A percentile compares a stretch with the other conserved stretches of the same genome.
Evolutionary conservation across 2,113 vertebrate genomes (phyloP).

Genomic region (Sinocyclocheilus rhinocerous): DNA sequence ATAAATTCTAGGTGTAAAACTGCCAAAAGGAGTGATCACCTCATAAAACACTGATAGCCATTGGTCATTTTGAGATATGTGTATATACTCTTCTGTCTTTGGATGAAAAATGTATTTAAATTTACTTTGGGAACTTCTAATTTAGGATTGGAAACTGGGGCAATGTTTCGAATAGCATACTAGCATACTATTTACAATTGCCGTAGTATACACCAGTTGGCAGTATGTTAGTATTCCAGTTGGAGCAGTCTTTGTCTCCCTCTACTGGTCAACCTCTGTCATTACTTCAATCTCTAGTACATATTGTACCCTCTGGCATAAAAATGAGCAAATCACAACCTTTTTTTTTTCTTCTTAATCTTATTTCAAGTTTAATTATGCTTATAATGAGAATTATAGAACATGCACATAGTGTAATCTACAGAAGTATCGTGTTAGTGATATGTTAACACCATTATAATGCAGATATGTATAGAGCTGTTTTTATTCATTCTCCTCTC

Average conservation of each 20-base stretch:
- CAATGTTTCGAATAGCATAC: background rate
- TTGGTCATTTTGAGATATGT: background rate
- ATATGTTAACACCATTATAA: too few species aligned
- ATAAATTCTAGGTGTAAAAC: background rate
- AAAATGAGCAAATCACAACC: background rate
- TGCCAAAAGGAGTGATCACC: background rate
- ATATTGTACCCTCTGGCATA: background rate
- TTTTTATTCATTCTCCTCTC: too few species aligned
- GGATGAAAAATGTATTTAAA: background rate
- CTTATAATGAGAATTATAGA: too few species aligned
- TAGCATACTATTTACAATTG: background rate
- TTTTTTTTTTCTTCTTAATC: background rate
- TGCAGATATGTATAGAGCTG: too few species aligned
- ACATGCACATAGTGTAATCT: too few species aligned
- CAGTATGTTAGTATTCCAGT: background rate
- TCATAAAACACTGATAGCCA: background rate
- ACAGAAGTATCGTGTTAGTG: too few species aligned
- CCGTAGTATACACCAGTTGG: background rate
- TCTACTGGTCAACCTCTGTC: slow-evolving; percentile 12
- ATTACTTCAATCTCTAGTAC: background rate
- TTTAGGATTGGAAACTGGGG: background rate
- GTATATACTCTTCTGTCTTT: background rate
- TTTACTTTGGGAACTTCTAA: background rate
- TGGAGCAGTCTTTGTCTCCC: slow-evolving; percentile 38
- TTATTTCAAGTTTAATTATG: too few species aligned